phyloP scores from a whole-genome alignment of 2,113 vertebrate species.

The Helogale parvula region DNA sequence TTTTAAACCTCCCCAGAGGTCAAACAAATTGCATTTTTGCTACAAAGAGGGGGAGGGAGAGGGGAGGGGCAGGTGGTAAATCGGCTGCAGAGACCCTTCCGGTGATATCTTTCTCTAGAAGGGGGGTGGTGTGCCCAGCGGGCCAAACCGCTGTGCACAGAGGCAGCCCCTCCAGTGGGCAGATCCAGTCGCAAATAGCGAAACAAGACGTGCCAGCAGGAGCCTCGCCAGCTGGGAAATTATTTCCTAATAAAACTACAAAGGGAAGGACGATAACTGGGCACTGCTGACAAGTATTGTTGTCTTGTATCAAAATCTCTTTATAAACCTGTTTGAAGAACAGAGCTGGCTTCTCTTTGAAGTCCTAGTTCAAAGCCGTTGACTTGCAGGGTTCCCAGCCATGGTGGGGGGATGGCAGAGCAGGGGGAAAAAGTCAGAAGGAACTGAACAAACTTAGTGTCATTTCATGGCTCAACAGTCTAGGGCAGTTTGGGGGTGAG shows the following conservation, averaged over 20 bases:
- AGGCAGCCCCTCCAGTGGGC: constrained; percentile 76
- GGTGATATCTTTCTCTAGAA: constrained; percentile 72
- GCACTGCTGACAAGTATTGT: constrained; percentile 85
- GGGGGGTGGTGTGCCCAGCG: constrained; percentile 68
- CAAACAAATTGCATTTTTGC: constrained; percentile 84
- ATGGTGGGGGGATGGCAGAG: constrained; percentile 59
- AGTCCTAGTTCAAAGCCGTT: constrained; percentile 85
- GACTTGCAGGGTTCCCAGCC: constrained; percentile 73
- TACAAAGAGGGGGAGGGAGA: constrained; percentile 67
- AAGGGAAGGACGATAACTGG: constrained; percentile 85
- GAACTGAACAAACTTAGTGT: constrained; percentile 63
- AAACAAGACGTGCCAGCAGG: constrained; percentile 82
- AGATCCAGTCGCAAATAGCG: constrained; percentile 82
- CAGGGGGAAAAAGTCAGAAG: constrained; percentile 6
- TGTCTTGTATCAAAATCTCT: constrained; percentile 88
- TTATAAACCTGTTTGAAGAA: constrained; percentile 87
- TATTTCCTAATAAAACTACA: constrained; percentile 90
- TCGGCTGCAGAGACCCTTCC: constrained; percentile 77
- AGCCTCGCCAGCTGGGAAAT: constrained; percentile 82
- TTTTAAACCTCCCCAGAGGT: constrained; percentile 74
- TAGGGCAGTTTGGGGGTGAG: neutral
- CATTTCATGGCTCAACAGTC: constrained; percentile 56
- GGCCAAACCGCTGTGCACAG: constrained; percentile 61
- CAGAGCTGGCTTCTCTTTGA: constrained; percentile 85
- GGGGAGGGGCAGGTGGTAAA: constrained; percentile 80